Conservation (phyloP, 2,797 vertebrate genomes). For the Atherinosoma microstoma region DNA sequence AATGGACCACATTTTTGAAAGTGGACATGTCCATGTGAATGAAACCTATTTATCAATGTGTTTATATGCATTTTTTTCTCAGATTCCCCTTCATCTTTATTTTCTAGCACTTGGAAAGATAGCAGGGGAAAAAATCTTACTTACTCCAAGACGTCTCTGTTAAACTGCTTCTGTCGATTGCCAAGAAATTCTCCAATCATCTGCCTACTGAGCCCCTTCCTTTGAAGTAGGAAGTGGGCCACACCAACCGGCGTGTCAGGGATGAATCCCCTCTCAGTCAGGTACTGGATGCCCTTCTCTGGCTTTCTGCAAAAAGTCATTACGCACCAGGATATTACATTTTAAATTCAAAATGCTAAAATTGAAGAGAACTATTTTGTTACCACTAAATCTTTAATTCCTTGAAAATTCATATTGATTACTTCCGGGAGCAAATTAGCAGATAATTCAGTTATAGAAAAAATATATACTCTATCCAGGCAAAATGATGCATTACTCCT, state of each 20-base stretch:
- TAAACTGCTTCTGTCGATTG: slow-evolving; percentile 98
- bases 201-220: slow-evolving; percentile 96
- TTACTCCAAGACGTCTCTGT: slow-evolving; percentile 97
- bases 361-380: neutral
- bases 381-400: neutral
- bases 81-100: neutral
- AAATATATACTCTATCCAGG: neutral
- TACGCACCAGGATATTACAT: neutral
- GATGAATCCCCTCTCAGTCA: slow-evolving; percentile 94
- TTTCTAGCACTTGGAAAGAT: neutral
- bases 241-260: slow-evolving; percentile 96
- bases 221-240: slow-evolving; percentile 96
- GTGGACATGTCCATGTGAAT: neutral
- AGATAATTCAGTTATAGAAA: neutral
- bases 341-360: slow-evolving; percentile 9
- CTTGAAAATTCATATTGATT: neutral
- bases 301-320: slow-evolving; percentile 87
- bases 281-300: slow-evolving; percentile 96
- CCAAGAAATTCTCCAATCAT: slow-evolving; percentile 99
- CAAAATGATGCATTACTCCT: neutral
- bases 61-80: neutral
- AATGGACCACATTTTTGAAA: neutral
- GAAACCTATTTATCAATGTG: neutral
- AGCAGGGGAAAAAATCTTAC: slow-evolving; percentile 57
- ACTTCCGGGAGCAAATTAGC: neutral